Evolutionary conservation across 2,797 vertebrate genomes (phyloP).

Genomic region (Gobionotothen gibberifrons): DNA sequence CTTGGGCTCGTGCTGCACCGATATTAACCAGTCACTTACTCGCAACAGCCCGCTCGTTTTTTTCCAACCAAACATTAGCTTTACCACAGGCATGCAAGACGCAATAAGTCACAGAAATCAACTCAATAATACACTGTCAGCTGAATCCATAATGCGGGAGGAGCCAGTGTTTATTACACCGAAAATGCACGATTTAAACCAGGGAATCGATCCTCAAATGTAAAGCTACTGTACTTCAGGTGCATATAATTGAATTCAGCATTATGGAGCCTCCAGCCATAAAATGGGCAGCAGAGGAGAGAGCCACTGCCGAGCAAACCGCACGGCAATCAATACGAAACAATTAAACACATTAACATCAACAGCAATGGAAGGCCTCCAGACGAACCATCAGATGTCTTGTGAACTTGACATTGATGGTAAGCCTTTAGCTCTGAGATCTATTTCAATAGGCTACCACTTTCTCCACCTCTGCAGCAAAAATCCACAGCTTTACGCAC

Average conservation of each 20-base stretch:
- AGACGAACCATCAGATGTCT: constrained; percentile 77
- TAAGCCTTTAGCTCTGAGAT: constrained; percentile 75
- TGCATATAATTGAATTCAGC: constrained; percentile 84
- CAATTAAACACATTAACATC: constrained; percentile 88
- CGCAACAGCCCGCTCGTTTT: constrained; percentile 46
- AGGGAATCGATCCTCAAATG: constrained; percentile 77
- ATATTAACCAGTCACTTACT: constrained; percentile 80
- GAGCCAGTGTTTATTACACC: constrained; percentile 65
- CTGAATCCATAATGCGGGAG: constrained; percentile 39
- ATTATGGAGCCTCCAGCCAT: constrained; percentile 81
- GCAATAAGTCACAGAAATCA: constrained; percentile 67
- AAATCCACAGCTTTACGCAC: constrained; percentile 73
- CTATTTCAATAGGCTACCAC: constrained; percentile 75
- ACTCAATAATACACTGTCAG: constrained; percentile 67
- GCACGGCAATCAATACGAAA: constrained; percentile 83
- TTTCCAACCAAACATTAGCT: constrained; percentile 56
- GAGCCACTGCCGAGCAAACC: constrained; percentile 72
- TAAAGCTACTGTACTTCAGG: constrained; percentile 81
- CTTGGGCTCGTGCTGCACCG: constrained; percentile 77
- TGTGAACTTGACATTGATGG: constrained; percentile 82
- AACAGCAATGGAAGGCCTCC: constrained; percentile 74
- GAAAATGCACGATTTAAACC: constrained; percentile 76
- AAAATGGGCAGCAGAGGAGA: constrained; percentile 58
- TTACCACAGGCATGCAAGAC: constrained; percentile 45
- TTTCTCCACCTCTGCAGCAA: constrained; percentile 79